Evolutionary conservation across 1,140 invertebrate species (phyloP), one percentile per base, ranked within the genome.

Genomic region (Panulirus ornatus): DNA sequence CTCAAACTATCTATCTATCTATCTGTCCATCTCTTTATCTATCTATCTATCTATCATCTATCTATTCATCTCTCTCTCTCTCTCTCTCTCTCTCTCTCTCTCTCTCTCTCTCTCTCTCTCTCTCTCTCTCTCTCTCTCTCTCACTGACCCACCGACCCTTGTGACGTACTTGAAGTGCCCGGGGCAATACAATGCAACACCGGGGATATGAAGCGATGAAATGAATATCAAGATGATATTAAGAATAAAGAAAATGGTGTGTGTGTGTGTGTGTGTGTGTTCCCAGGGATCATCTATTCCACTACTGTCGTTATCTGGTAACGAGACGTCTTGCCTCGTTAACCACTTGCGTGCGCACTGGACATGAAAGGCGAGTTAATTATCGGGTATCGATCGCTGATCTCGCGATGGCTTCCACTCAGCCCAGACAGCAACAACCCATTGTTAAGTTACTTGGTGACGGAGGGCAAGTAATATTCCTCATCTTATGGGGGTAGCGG

Each of bases 21-120:
- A n/a, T n/a, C n/a, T n/a, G n/a, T n/a, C n/a, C n/a, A n/a, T 76
- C 73, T 76, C 36, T 76, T n/a, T 76, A 0, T 40, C 36, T 76
- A 0, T 76, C 36, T 40, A 14, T 76, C 73, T 76, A 1, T 40
- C 73, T 76, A 34, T 76, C 34, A 30, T 75, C 73, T 75, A 30
- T 75, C 73, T 75, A 30, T 75, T 36, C 40, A 30, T 75, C 73
- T 75, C 73, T 75, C 73, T 75, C 73, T 75, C 73, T 75, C 73
- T 76, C 73, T 76, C 73, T 76, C 73, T 76, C 73, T 76, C 73
- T 76, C 73, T 76, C 73, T 76, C 73, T 76, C 73, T 76, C 73
- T 76, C 73, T 76, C 73, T 76, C 73, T 76, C 73, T 76, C 73
- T 76, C 73, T 76, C 73, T 42, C 38, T 76, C 73, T 76, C 38